Base-by-base conservation (phyloP, 1,140 invertebrate species). In the Hycleus cichorii region DNA sequence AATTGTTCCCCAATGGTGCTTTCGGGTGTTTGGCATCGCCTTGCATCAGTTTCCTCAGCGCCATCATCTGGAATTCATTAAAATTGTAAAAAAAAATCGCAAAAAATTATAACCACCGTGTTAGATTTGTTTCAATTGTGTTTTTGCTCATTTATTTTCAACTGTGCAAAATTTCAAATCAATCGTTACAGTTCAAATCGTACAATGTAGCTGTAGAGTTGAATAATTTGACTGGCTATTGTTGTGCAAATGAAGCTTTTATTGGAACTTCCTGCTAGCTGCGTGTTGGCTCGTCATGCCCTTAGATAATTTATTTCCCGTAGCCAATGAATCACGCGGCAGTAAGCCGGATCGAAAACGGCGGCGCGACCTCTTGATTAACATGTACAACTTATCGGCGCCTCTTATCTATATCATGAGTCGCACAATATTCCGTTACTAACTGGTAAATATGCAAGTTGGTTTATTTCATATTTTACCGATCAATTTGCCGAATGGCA, bases 1-100 rank as follows among this genome's bases (percentile, higher is more conserved):
- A 91, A 78, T 97, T 97, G 80, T 95, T 94, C 60, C 91, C 91
- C 68, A 97, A 80, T 11, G 91, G 89, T 49, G 91, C 90, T 76
- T 92, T 93, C 9, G 90, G 88, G 73, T 89, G 84, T 64, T 84
- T 82, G 60, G 81, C 82, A 70, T 91, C 90, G 11, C 91, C 91
- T 75, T 94, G 91, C 86, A 92, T 91, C 68, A 95, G 77, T 62
- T 87, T 82, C 63, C 91, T 78, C 62, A 95, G 75, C 32, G 80
- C 85, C 70, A 88, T 84, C 67, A 95, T 80, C 92, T 95, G 76
- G 2, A 77, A 77, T 54, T 72, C 11, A 46, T 70, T 64, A 11
- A 58, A 38, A 42, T n/a, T 10, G 3, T 4, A 32, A 45, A 32
- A 50, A 27, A 40, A 39, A 49, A 26, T 49, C 18, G 18, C 1